Conservation (phyloP, 2,113 vertebrate species). For the Cyanocitta stelleri region DNA sequence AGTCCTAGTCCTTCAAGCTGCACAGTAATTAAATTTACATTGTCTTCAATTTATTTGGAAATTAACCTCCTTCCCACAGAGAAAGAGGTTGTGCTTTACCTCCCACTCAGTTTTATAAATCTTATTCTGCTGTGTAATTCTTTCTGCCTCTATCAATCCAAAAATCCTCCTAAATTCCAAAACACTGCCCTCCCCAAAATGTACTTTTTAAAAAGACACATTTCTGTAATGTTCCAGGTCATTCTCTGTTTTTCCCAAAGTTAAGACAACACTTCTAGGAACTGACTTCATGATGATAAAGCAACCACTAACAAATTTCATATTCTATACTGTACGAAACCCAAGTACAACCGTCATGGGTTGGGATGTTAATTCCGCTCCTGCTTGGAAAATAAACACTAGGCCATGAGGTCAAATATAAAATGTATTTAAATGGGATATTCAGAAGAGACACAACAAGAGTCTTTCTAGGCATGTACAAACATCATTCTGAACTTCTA, state of each 20-base stretch:
- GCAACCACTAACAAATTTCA: not conserved
- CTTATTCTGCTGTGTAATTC: not conserved
- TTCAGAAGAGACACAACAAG: not conserved
- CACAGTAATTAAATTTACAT: slow-evolving; percentile 50
- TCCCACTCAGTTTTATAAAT: slow-evolving; percentile 17
- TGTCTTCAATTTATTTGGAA: slow-evolving; percentile 46
- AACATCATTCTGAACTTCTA: not conserved
- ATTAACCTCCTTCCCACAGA: slow-evolving; percentile 40
- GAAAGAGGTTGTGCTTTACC: not conserved
- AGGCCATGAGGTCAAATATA: not conserved
- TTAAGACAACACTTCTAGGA: not conserved
- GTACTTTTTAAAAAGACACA: not conserved
- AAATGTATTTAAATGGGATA: not conserved
- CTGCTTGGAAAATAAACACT: not conserved
- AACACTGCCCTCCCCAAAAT: not conserved
- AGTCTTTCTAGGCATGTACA: not conserved
- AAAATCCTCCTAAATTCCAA: not conserved
- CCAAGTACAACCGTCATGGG: not conserved
- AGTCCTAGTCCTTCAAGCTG: not conserved
- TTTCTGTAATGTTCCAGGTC: not conserved
- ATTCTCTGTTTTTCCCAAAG: not conserved
- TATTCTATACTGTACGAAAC: not conserved
- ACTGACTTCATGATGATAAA: not conserved
- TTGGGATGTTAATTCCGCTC: not conserved
- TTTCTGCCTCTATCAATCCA: not conserved